Conservation (phyloP, 2,888 invertebrate genomes). For the Stenodema calcarata region DNA sequence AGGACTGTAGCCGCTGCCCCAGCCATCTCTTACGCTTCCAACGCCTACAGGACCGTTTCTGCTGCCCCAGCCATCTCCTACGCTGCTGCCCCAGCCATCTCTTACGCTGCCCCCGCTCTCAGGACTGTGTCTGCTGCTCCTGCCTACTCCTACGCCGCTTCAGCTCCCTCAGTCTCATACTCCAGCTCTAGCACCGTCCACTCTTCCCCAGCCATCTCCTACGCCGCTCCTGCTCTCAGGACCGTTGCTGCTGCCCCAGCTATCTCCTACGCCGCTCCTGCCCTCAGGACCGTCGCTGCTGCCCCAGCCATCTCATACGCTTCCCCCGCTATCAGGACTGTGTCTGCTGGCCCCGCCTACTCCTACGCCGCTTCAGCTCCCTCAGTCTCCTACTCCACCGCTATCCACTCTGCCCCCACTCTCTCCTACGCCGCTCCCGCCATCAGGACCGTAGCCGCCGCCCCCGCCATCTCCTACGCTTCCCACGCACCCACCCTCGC, state of each 20-base stretch:
- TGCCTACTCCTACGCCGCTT: conserved; percentile 52
- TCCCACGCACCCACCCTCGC: conserved; percentile 49
- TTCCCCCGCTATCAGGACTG: conserved; percentile 24
- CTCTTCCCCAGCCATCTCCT: conserved; percentile 41
- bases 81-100: conserved; percentile 58
- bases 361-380: conserved; percentile 52
- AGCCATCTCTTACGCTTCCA: conserved; percentile 51
- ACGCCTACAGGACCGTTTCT: conserved; percentile 33
- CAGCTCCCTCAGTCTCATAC: background rate
- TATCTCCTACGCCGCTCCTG: conserved; percentile 50
- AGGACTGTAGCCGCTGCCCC: conserved; percentile 50
- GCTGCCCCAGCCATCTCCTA: conserved; percentile 52
- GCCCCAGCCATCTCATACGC: conserved; percentile 52
- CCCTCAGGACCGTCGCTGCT: conserved; percentile 47
- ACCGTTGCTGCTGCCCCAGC: conserved; percentile 54
- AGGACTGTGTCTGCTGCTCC: conserved; percentile 49
- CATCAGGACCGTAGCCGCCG: conserved; percentile 46
- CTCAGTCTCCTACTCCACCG: too few species aligned
- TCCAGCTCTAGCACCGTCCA: conserved; percentile 31
- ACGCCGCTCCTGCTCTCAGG: conserved; percentile 51
- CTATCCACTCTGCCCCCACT: conserved; percentile 52
- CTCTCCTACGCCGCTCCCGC: conserved; percentile 60
- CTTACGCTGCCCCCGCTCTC: conserved; percentile 51
- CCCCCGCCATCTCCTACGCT: conserved; percentile 32
- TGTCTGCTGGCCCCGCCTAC: conserved; percentile 61